Conservation (phyloP, 2,797 vertebrate genomes). For the Scarus forsteni region DNA sequence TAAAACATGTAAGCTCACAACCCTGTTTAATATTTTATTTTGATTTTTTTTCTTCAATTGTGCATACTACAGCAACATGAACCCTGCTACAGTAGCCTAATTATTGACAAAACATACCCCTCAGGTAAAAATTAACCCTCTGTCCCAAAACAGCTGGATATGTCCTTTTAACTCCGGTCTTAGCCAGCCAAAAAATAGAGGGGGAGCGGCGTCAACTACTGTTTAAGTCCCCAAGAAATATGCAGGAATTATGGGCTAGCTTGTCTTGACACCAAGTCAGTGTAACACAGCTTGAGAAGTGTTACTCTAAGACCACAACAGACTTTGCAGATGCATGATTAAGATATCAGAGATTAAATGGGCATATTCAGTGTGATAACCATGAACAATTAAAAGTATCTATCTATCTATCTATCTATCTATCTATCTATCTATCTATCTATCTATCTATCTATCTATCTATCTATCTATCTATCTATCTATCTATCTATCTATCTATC, state of each 20-base stretch:
- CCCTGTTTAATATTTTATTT: no score
- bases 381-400: no score
- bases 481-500: no score
- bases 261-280: constrained; percentile 41
- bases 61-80: constrained; percentile 3
- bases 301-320: background rate
- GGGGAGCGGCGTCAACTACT: constrained; percentile 59
- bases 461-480: no score
- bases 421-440: no score
- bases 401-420: no score
- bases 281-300: constrained; percentile 30
- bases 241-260: constrained; percentile 66
- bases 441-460: no score
- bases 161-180: constrained; percentile 66
- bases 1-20: background rate
- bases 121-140: constrained; percentile 65
- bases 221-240: constrained; percentile 69
- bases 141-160: constrained; percentile 75
- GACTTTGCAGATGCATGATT: no score
- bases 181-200: constrained; percentile 49
- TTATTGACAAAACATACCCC: constrained; percentile 68
- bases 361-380: no score
- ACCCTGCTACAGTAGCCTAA: background rate
- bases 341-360: no score
- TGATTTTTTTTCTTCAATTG: constrained; percentile 6